phyloP scores from a whole-genome alignment of 2,113 vertebrate genomes.

The Vimba vimba region DNA sequence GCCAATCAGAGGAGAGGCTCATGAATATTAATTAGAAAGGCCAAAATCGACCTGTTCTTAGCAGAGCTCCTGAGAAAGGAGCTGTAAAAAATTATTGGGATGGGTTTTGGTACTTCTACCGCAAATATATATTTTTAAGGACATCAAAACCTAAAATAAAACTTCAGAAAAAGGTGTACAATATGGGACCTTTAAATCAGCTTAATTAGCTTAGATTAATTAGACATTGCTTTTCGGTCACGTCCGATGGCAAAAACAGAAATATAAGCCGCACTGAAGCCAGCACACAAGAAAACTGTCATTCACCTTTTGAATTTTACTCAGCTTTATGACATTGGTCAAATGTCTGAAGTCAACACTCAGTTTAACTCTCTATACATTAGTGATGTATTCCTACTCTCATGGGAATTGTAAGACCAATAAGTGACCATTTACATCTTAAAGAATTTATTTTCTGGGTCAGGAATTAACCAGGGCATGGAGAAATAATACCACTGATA shows the following conservation, averaged over 20 bases:
- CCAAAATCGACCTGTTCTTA: no score
- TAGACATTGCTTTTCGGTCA: neutral
- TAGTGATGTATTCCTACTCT: constrained; percentile 9
- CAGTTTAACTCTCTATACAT: neutral
- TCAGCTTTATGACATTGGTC: neutral
- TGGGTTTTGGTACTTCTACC: no score
- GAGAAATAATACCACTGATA: neutral
- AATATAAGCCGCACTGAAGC: neutral
- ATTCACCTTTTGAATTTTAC: neutral
- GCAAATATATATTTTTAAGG: no score
- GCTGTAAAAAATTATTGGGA: no score
- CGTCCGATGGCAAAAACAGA: neutral
- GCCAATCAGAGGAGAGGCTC: no score
- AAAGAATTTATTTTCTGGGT: constrained; percentile 1
- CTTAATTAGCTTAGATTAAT: neutral
- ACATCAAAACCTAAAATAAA: no score
- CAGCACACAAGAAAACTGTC: neutral
- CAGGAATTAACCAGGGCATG: neutral
- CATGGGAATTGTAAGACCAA: neutral
- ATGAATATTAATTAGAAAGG: no score
- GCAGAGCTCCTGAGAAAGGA: no score
- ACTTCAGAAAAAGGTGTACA: no score
- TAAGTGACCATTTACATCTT: constrained; percentile 23
- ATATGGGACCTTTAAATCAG: neutral
- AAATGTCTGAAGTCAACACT: neutral